Evolutionary conservation across 2,797 vertebrate genomes (phyloP), one percentile per base, ranked within the genome.

Genomic region (Spheniscus humboldti): DNA sequence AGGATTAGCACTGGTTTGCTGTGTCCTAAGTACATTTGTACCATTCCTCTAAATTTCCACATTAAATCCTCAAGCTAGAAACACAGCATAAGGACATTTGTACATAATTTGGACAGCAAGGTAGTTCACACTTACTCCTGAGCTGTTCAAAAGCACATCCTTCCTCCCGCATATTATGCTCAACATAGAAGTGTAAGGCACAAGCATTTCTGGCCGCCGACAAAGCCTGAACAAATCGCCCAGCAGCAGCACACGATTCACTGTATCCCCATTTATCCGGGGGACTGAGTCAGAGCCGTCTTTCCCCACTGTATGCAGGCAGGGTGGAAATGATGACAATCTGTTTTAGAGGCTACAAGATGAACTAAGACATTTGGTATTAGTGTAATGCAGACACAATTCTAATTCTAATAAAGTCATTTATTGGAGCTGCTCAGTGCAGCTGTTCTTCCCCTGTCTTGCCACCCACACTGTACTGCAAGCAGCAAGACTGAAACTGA

Each of bases 341-440:
- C 86, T 73, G 30, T 31, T 96, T 86, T 52, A 93, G 68, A 90
- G 52, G 53, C 92, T 85, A 77, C 72, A 83, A 55, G 69, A 90
- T 90, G 92, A 97, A 91, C 76, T 72, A 89, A 97, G 92, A 62
- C 48, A 57, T 93, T 39, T 94, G 92, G 88, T 63, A 95, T 87
- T 72, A 86, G 59, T 15, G 82, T 57, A 94, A 94, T 5, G 25
- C 74, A 94, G 88, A 64, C 88, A 86, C 71, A 88, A 77, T 43
- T 84, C 86, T 78, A 85, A 93, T 68, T 91, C 86, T 90, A 84
- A 93, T 88, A 67, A 96, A 96, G 74, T 85, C 76, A 93, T 89
- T 97, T 96, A 88, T 13, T 66, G 80, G 88, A 94, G 27, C 78
- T 57, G 92, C 83, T 53, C 57, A 79, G 64, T 72, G 50, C 83